Evolutionary conservation across 1,140 invertebrate species (phyloP).

Genomic region (Prorops nasuta): DNA sequence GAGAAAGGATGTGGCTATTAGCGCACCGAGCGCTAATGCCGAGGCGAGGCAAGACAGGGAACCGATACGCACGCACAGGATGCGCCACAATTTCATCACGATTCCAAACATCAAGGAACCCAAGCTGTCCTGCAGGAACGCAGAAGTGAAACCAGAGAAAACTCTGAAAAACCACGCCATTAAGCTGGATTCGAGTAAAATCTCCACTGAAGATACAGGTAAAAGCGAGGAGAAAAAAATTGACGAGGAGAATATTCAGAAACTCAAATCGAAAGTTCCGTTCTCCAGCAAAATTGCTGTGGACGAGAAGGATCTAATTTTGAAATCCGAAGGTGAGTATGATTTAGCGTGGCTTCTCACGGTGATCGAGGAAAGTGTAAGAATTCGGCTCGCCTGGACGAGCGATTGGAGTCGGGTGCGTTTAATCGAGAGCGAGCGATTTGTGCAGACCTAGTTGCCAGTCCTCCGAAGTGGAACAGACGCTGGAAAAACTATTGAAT

Average conservation of each 20-base stretch:
- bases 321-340: slow-evolving; percentile 45
- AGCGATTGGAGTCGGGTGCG: slow-evolving; percentile 8
- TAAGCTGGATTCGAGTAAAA: neutral
- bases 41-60: slow-evolving; percentile 19
- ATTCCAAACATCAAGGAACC: slow-evolving; percentile 51
- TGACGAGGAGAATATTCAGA: slow-evolving; percentile 4
- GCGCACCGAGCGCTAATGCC: neutral
- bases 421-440: slow-evolving; percentile 15
- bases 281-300: slow-evolving; percentile 32
- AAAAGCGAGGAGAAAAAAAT: slow-evolving; percentile 2
- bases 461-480: slow-evolving; percentile 27
- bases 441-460: slow-evolving; percentile 9
- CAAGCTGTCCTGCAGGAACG: slow-evolving; percentile 30
- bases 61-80: slow-evolving; percentile 16
- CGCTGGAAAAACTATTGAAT: slow-evolving; percentile 22
- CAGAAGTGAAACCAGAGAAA: slow-evolving; percentile 27
- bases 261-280: slow-evolving; percentile 25
- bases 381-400: neutral
- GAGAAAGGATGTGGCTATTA: neutral
- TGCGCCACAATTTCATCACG: slow-evolving; percentile 43
- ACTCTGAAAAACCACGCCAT: neutral
- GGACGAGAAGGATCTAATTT: slow-evolving; percentile 47
- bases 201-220: neutral
- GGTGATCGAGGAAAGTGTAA: neutral
- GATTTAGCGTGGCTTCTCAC: slow-evolving; percentile 3